Evolutionary conservation across 1,140 invertebrate species (phyloP).

Genomic region (Leguminivora glycinivorella): DNA sequence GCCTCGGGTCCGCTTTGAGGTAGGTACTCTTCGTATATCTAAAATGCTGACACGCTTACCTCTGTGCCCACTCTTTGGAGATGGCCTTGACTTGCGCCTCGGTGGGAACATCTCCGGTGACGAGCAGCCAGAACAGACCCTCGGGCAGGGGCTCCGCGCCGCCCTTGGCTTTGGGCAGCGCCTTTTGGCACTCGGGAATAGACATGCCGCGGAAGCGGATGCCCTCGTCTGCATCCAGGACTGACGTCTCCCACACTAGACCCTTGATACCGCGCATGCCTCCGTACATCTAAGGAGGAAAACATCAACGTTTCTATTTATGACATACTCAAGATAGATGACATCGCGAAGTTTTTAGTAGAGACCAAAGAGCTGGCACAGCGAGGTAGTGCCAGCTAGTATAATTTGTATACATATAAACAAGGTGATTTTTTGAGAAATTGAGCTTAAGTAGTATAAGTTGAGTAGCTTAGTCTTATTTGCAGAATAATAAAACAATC

Average conservation of each 20-base stretch:
- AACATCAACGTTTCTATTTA: neutral
- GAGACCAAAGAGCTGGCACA: no score
- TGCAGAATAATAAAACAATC: no score
- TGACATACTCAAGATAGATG: neutral
- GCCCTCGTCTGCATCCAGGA: constrained; percentile 96
- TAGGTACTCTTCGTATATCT: neutral
- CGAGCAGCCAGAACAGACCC: constrained; percentile 96
- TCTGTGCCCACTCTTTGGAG: constrained; percentile 94
- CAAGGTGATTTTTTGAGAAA: no score
- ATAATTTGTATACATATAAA: no score
- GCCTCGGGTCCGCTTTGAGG: no score
- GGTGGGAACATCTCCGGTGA: constrained; percentile 95
- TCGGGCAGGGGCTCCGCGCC: constrained; percentile 95
- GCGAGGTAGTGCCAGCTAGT: no score
- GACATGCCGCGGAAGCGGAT: constrained; percentile 97
- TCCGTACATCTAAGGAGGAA: constrained; percentile 87
- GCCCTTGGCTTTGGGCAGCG: constrained; percentile 91
- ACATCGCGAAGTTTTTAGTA: no score
- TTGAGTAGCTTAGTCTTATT: no score
- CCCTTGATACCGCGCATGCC: constrained; percentile 98
- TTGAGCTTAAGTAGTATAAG: no score
- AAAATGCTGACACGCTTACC: constrained; percentile 77
- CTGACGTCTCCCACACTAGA: constrained; percentile 96
- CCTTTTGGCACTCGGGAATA: constrained; percentile 96
- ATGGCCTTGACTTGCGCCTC: constrained; percentile 90